Percentiles rank a stretch among this genome's conserved stretches.
These are phyloP conservation scores for Phlogophora meticulosa DNA, from an alignment of 2,888 invertebrate species.

Conservation along the genomic window DNA sequence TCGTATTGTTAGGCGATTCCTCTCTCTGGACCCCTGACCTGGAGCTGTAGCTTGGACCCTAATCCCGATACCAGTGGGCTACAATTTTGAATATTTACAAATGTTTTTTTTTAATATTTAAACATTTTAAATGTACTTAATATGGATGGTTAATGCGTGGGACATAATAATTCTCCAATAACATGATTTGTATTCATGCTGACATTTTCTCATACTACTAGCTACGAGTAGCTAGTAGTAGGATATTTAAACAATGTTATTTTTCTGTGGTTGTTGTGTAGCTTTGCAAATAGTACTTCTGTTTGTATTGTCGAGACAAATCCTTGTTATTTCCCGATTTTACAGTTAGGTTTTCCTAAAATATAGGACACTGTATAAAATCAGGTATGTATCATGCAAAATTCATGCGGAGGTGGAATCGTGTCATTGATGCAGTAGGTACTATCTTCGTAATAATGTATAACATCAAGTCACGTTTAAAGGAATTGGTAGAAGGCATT, in stretches of 20 bases:
- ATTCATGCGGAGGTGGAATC: constrained; percentile 16
- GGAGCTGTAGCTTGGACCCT: too few species aligned
- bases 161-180: too few species aligned
- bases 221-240: too few species aligned
- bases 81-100: too few species aligned
- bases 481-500: constrained; percentile 14
- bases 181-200: not conserved
- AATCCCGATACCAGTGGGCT: too few species aligned
- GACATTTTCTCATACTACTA: not conserved
- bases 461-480: constrained; percentile 18
- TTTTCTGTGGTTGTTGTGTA: not conserved
- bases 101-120: too few species aligned
- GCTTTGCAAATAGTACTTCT: not conserved
- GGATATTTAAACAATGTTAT: not conserved
- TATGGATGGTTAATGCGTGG: too few species aligned
- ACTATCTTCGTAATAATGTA: not conserved
- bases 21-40: too few species aligned
- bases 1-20: too few species aligned
- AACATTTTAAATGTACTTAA: too few species aligned
- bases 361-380: constrained; percentile 7
- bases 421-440: constrained; percentile 19
- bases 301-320: not conserved
- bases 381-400: constrained; percentile 6
- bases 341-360: not conserved
- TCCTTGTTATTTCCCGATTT: not conserved